A percentile compares a stretch with the other conserved stretches of the same genome.
Conservation (phyloP, 2,113 vertebrate species). For the Dissostichus mawsoni region DNA sequence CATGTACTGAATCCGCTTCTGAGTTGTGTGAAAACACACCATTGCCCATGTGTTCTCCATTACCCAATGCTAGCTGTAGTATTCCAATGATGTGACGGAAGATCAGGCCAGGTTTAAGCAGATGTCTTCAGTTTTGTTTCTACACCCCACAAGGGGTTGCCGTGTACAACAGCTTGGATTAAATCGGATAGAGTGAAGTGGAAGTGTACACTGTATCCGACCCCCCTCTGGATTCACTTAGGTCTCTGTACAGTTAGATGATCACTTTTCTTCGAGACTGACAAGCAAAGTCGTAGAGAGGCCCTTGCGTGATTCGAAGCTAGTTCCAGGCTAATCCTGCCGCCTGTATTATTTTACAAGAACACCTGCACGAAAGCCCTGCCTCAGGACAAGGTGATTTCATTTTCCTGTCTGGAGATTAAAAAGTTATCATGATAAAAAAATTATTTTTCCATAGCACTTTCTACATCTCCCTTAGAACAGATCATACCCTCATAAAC, state of each 20-base stretch:
- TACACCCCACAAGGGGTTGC: conserved; percentile 49
- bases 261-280: conserved; percentile 52
- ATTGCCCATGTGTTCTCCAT: conserved; percentile 61
- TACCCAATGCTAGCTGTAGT: conserved; percentile 45
- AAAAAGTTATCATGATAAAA: conserved; percentile 36
- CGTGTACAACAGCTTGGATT: conserved; percentile 42
- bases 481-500: conserved; percentile 11
- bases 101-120: conserved; percentile 57
- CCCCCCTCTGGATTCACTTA: conserved; percentile 64
- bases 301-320: conserved; percentile 55
- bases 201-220: conserved; percentile 32
- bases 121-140: conserved; percentile 69
- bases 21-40: conserved; percentile 42
- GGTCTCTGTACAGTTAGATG: conserved; percentile 36
- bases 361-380: conserved; percentile 41
- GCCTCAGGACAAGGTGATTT: conserved; percentile 52
- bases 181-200: conserved; percentile 48
- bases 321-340: conserved; percentile 48
- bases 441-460: conserved; percentile 16
- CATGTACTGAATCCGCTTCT: conserved; percentile 23
- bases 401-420: conserved; percentile 53
- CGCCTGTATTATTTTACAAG: conserved; percentile 44
- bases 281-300: conserved; percentile 55
- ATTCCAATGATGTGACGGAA: conserved; percentile 65
- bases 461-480: neutral